phyloP scores from a whole-genome alignment of 2,888 invertebrate species.

The Orthosia cruda region DNA sequence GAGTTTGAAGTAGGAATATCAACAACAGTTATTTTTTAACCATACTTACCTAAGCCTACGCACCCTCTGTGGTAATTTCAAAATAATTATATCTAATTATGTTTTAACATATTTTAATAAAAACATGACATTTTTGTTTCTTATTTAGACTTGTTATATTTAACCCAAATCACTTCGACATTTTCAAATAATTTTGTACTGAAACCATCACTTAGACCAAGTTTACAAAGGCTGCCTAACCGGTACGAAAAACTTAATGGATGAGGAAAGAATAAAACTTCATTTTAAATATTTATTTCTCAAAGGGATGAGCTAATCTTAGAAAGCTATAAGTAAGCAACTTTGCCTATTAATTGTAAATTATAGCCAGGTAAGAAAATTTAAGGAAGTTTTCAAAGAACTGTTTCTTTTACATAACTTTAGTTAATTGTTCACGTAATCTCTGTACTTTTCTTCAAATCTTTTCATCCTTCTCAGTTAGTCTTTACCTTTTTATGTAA shows the following conservation, averaged over 20 bases:
- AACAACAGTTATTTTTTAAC: not conserved
- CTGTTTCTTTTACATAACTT: not conserved
- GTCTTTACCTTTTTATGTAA: not conserved
- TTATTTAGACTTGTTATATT: not conserved
- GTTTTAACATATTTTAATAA: not conserved
- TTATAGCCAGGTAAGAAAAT: not conserved
- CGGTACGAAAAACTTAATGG: not conserved
- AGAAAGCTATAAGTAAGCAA: too few species aligned
- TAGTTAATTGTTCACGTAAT: not conserved
- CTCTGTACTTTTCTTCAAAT: too few species aligned
- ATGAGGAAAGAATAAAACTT: constrained; percentile 9
- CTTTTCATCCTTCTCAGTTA: not conserved
- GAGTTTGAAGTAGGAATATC: not conserved
- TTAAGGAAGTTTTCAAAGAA: not conserved
- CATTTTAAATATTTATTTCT: constrained; percentile 11
- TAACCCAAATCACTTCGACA: not conserved
- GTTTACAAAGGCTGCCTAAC: constrained; percentile 1
- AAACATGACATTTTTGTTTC: not conserved
- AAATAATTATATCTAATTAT: constrained; percentile 7
- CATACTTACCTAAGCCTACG: not conserved
- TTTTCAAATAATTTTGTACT: too few species aligned
- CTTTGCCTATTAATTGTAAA: not conserved
- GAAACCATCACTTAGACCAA: not conserved
- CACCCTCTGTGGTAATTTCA: not conserved
- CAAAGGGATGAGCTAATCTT: too few species aligned